Conservation (phyloP, 2,113 vertebrate species). For the Tychaedon coryphoeus region DNA sequence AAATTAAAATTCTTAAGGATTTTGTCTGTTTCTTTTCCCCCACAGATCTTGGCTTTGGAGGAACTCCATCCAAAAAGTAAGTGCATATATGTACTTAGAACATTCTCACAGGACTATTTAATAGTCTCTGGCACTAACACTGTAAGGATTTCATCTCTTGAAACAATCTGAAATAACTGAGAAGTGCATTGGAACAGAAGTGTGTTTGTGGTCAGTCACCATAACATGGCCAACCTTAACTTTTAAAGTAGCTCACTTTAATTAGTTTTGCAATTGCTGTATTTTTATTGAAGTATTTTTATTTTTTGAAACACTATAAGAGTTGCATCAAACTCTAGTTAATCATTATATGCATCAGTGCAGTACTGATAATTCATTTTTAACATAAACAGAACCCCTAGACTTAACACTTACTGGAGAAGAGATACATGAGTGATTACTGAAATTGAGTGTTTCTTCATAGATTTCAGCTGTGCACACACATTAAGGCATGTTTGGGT, state of each 20-base stretch:
- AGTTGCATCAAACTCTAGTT: neutral
- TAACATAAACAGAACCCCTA: neutral
- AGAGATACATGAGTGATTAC: neutral
- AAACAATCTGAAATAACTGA: neutral
- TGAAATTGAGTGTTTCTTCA: neutral
- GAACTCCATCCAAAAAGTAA: conserved; percentile 87
- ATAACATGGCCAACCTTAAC: accelerated
- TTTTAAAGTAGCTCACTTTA: neutral
- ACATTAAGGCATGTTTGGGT: neutral
- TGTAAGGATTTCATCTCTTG: neutral
- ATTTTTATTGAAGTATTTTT: neutral
- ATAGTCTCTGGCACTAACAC: neutral
- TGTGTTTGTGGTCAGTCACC: neutral
- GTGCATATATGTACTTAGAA: neutral
- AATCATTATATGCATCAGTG: neutral
- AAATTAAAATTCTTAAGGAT: neutral
- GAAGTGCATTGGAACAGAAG: neutral
- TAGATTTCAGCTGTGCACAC: neutral
- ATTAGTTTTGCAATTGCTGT: neutral
- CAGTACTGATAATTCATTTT: neutral
- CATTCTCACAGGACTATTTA: neutral
- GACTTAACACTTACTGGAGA: neutral
- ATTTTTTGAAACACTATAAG: neutral
- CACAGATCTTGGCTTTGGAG: conserved; percentile 88
- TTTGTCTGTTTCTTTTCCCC: neutral